phyloP scores from a whole-genome alignment of 1,140 invertebrate genomes.

The Protaetia brevitarsis region DNA sequence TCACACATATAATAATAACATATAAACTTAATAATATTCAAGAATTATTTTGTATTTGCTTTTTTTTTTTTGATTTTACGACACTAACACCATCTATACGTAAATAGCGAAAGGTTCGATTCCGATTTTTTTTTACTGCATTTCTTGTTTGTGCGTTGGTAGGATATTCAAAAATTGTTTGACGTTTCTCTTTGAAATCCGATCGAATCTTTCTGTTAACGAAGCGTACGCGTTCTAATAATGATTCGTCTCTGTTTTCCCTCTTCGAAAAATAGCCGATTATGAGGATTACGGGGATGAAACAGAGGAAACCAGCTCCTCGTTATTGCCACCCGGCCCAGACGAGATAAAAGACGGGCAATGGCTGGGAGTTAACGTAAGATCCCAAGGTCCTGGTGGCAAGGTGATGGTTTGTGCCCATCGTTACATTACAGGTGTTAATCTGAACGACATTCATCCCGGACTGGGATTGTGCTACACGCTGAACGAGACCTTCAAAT shows the following conservation, averaged over 20 bases:
- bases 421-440: constrained; percentile 70
- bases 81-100: background rate
- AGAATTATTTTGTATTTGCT: constrained; percentile 14
- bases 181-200: no score
- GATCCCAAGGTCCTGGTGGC: constrained; percentile 79
- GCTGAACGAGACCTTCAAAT: constrained; percentile 70
- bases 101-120: background rate
- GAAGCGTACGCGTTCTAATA: no score
- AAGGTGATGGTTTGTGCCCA: constrained; percentile 93
- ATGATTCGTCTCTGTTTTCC: background rate
- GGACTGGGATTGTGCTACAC: constrained; percentile 88
- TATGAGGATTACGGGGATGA: constrained; percentile 31
- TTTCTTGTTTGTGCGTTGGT: no score
- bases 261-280: background rate
- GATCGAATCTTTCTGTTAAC: no score
- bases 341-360: constrained; percentile 89
- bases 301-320: constrained; percentile 42
- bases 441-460: constrained; percentile 68
- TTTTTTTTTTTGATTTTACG: background rate
- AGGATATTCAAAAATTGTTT: no score
- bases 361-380: constrained; percentile 90
- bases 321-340: constrained; percentile 56
- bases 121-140: no score
- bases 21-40: background rate
- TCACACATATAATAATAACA: background rate